These are phyloP conservation scores for Anthopleura sola DNA, from an alignment of 64 coral and sea anemone genomes.

Conservation along the genomic window DNA sequence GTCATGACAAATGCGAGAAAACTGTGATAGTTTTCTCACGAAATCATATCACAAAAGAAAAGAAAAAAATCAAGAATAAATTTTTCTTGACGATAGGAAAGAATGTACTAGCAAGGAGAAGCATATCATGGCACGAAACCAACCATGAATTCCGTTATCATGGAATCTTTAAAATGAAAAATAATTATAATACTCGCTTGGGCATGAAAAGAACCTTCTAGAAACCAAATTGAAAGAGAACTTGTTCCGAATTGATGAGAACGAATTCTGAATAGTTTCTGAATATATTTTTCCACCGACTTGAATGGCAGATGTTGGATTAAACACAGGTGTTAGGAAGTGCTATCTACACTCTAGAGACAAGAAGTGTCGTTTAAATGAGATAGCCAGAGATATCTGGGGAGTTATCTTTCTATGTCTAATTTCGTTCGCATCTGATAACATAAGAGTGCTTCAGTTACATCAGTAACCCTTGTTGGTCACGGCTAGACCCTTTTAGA, in stretches of 20 bases:
- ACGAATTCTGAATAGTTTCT: background rate
- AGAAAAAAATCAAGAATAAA: background rate
- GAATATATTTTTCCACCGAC: background rate
- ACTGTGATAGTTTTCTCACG: background rate
- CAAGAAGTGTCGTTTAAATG: background rate
- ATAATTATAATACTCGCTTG: background rate
- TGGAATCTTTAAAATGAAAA: too few species aligned
- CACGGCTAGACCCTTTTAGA: background rate
- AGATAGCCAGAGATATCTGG: background rate
- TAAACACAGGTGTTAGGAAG: background rate
- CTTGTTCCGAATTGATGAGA: background rate
- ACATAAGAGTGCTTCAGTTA: background rate
- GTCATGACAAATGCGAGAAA: background rate
- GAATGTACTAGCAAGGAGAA: background rate
- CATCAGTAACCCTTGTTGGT: background rate
- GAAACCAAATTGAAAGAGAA: background rate
- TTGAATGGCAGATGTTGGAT: background rate
- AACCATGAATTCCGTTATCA: too few species aligned
- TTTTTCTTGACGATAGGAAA: background rate
- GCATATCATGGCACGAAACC: background rate
- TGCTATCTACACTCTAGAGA: background rate
- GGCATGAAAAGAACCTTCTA: background rate
- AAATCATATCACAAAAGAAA: background rate
- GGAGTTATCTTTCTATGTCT: background rate
- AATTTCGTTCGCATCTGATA: background rate